These are phyloP conservation scores for Philhelius pedissequus DNA, from an alignment of 2,888 invertebrate genomes.

Conservation along the genomic window DNA sequence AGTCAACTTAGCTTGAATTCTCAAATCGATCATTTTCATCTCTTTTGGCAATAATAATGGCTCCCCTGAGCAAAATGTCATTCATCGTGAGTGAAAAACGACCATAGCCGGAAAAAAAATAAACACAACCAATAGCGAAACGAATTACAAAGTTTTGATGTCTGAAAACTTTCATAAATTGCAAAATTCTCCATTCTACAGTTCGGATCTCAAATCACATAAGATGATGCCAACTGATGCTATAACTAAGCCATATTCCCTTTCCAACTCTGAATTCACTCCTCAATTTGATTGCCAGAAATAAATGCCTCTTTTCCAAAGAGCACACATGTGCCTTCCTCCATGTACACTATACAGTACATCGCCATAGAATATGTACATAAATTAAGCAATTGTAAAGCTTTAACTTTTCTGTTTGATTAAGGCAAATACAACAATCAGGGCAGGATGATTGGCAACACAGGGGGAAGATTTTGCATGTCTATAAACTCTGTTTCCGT, in stretches of 20 bases:
- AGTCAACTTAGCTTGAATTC: neutral
- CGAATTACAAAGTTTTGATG: constrained; percentile 63
- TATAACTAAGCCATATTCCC: neutral
- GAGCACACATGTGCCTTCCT: neutral
- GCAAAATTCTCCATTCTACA: constrained; percentile 6
- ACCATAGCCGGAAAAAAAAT: neutral
- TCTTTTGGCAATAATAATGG: neutral
- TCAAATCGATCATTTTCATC: neutral
- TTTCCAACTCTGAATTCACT: neutral
- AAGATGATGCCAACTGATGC: neutral
- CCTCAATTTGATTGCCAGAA: constrained; percentile 20
- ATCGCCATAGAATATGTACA: no score
- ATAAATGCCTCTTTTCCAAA: constrained; percentile 9
- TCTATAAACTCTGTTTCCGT: neutral
- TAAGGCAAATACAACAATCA: neutral
- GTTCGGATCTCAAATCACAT: neutral
- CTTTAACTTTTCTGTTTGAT: constrained; percentile 3
- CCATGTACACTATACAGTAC: no score
- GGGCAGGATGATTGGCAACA: neutral
- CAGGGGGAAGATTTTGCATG: neutral
- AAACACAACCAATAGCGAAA: constrained; percentile 24
- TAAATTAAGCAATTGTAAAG: constrained; percentile 1
- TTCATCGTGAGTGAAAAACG: neutral
- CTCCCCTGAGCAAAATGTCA: neutral
- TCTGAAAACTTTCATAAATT: constrained; percentile 61